These are phyloP conservation scores for Sitophilus oryzae DNA, from an alignment of 1,140 invertebrate genomes.

Conservation along the genomic window DNA sequence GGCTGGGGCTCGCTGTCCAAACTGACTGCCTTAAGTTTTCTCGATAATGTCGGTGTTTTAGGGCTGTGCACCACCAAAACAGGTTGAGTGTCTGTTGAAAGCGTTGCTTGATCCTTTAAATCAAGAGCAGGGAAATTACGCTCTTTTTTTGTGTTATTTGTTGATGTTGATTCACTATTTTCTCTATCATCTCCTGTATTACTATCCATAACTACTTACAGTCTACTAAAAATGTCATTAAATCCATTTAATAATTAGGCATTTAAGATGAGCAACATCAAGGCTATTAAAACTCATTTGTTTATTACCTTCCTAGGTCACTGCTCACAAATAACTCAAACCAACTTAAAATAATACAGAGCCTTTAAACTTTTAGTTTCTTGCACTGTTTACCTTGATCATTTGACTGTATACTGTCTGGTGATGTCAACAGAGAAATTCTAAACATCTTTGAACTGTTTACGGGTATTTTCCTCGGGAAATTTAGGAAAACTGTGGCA, in stretches of 20 bases:
- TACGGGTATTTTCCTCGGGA: slow-evolving; percentile 2
- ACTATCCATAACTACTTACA: neutral
- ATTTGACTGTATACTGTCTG: neutral
- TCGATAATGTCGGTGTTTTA: slow-evolving; percentile 42
- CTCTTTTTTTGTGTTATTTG: slow-evolving; percentile 31
- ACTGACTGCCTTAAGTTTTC: slow-evolving; percentile 44
- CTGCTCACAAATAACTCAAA: neutral
- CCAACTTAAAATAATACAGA: neutral
- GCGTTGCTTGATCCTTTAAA: slow-evolving; percentile 24
- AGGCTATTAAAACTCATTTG: slow-evolving; percentile 10
- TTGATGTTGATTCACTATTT: neutral
- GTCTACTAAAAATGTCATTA: neutral
- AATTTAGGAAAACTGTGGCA: slow-evolving; percentile 12
- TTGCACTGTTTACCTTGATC: slow-evolving; percentile 7
- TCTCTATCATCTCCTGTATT: neutral
- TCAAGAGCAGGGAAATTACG: slow-evolving; percentile 38
- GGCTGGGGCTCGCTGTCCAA: slow-evolving; percentile 41
- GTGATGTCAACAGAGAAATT: slow-evolving; percentile 1
- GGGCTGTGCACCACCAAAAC: slow-evolving; percentile 41
- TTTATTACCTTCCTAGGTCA: slow-evolving; percentile 17
- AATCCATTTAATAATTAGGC: neutral
- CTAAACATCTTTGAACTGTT: slow-evolving; percentile 3
- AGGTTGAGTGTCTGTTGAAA: slow-evolving; percentile 32
- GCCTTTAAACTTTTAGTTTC: slow-evolving; percentile 8
- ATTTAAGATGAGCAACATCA: neutral